Evolutionary conservation across 2,888 invertebrate species (phyloP).

Genomic region (Sinodicranocentrus sp.): DNA sequence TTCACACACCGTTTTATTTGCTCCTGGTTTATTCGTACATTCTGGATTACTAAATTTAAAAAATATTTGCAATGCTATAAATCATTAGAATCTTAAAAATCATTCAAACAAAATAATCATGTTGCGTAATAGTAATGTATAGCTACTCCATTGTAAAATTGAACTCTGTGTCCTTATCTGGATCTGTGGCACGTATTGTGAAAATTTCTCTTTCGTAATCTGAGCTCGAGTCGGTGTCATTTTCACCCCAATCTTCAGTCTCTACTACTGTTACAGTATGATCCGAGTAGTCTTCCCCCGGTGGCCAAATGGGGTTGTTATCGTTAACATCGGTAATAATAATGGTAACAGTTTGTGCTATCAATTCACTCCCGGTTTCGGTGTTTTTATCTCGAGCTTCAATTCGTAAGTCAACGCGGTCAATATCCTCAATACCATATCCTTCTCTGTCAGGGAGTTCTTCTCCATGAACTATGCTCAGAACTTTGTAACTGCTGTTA

Average conservation of each 20-base stretch:
- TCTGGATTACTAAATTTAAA: conserved; percentile 3
- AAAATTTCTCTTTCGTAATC: conserved; percentile 65
- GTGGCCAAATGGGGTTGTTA: conserved; percentile 72
- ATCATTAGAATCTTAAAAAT: neutral
- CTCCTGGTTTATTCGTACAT: conserved; percentile 16
- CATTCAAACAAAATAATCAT: conserved; percentile 67
- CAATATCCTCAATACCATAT: conserved; percentile 32
- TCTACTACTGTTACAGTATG: conserved; percentile 8
- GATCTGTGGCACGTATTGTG: conserved; percentile 81
- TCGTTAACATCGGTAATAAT: conserved; percentile 77
- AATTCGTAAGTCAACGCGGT: conserved; percentile 76
- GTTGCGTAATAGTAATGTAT: conserved; percentile 72
- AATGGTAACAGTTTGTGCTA: conserved; percentile 33
- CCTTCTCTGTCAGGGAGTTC: conserved; percentile 53
- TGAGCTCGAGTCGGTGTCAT: conserved; percentile 35
- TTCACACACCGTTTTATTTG: conserved; percentile 80
- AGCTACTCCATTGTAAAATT: conserved; percentile 82
- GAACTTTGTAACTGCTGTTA: neutral
- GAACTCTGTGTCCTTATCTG: conserved; percentile 82
- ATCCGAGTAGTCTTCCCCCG: conserved; percentile 12
- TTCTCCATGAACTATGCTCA: conserved; percentile 31
- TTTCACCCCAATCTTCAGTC: conserved; percentile 20
- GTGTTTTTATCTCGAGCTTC: conserved; percentile 61
- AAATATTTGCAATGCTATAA: neutral
- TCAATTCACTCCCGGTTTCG: neutral